phyloP scores from a whole-genome alignment of 1,140 invertebrate species.

The Battus philenor region DNA sequence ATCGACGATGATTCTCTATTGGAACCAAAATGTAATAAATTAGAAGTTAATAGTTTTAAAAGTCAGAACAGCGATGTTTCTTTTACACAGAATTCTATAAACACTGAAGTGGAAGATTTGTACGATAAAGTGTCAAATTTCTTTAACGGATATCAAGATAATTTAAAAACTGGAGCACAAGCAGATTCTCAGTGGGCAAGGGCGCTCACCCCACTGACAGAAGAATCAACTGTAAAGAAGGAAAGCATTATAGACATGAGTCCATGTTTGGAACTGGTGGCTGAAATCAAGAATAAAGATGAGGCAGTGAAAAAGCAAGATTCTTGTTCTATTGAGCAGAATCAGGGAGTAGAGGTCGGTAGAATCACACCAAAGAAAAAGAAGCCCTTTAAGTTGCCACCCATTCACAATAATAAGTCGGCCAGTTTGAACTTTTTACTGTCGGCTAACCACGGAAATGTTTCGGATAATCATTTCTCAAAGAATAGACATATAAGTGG shows the following conservation, averaged over 20 bases:
- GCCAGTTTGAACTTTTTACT: conserved; percentile 41
- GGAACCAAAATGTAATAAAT: conserved; percentile 23
- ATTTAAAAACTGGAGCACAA: conserved; percentile 22
- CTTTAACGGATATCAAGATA: conserved; percentile 22
- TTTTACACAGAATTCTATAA: conserved; percentile 36
- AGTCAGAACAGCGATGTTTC: conserved; percentile 31
- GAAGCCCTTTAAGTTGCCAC: conserved; percentile 43
- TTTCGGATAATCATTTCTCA: not conserved
- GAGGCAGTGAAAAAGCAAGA: conserved; percentile 11
- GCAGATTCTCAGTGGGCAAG: conserved; percentile 19
- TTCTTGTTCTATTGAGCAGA: not conserved
- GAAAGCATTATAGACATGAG: conserved; percentile 38
- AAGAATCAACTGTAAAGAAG: conserved; percentile 44
- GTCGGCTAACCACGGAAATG: conserved; percentile 21
- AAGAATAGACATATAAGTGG: conserved; percentile 21
- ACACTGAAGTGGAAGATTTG: conserved; percentile 47
- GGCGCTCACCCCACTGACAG: conserved; percentile 47
- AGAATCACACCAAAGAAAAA: conserved; percentile 1
- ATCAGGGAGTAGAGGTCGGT: too few species aligned
- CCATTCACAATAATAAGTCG: conserved; percentile 35
- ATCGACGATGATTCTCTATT: conserved; percentile 58
- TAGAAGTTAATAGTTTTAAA: conserved; percentile 19
- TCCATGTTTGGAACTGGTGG: conserved; percentile 19
- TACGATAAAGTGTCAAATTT: conserved; percentile 43
- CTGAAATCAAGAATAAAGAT: conserved; percentile 22